Conservation (phyloP, 1,140 invertebrate species). For the Cotesia vestalis region DNA sequence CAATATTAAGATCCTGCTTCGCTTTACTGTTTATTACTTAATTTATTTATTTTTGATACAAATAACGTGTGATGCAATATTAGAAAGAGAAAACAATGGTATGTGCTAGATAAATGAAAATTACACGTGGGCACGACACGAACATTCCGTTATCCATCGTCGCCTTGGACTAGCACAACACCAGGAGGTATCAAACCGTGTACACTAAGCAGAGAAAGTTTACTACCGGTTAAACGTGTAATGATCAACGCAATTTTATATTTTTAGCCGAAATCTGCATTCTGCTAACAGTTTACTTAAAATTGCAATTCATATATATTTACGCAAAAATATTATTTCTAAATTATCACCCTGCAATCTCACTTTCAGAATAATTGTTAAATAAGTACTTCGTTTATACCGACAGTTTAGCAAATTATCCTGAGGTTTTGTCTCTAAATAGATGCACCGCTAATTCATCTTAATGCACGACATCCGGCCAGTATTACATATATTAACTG, state of each 20-base stretch:
- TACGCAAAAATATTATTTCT: background rate
- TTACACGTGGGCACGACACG: slow-evolving; percentile 29
- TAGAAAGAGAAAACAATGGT: slow-evolving; percentile 28
- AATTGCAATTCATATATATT: too few relatives aligned
- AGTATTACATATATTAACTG: slow-evolving; percentile 36
- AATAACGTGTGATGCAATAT: slow-evolving; percentile 16
- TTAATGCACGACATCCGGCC: slow-evolving; percentile 51
- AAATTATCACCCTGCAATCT: background rate
- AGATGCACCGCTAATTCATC: slow-evolving; percentile 52
- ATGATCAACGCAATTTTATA: slow-evolving; percentile 7
- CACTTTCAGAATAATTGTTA: too few relatives aligned
- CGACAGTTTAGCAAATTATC: slow-evolving; percentile 42
- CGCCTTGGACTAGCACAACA: slow-evolving; percentile 20
- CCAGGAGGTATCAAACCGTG: background rate
- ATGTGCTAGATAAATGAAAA: slow-evolving; percentile 27
- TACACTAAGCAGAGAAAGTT: slow-evolving; percentile 30
- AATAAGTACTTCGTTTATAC: slow-evolving; percentile 18
- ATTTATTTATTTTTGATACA: slow-evolving; percentile 1
- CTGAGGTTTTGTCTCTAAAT: slow-evolving; percentile 52
- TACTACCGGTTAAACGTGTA: slow-evolving; percentile 17
- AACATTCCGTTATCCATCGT: slow-evolving; percentile 30
- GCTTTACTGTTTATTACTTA: background rate
- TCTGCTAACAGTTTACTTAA: too few relatives aligned
- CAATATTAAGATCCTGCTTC: slow-evolving; percentile 6
- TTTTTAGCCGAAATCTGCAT: too few relatives aligned